A percentile compares a stretch with the other conserved stretches of the same genome.
Conservation (phyloP, 2,113 vertebrate genomes). For the Oreochromis spilurus region DNA sequence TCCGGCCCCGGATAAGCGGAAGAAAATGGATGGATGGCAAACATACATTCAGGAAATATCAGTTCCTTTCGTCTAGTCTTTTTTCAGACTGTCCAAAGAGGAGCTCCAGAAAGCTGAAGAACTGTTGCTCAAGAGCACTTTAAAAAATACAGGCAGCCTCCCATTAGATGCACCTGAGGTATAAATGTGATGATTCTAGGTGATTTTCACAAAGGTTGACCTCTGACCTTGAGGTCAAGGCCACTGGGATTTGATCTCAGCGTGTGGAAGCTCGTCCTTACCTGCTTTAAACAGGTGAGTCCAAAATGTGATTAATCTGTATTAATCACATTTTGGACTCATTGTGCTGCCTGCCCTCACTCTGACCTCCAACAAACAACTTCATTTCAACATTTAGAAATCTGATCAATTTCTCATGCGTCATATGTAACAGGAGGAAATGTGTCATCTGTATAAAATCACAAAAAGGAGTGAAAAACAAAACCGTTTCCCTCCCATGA, state of each 20-base stretch:
- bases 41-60: background rate
- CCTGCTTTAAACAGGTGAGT: background rate
- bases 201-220: background rate
- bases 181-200: background rate
- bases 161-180: background rate
- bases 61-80: background rate
- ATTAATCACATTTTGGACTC: too few species aligned
- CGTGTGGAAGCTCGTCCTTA: background rate
- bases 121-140: background rate
- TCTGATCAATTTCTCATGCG: background rate
- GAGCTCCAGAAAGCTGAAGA: background rate
- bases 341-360: background rate
- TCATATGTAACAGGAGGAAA: background rate
- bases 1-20: rapidly evolving
- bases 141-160: background rate
- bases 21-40: background rate
- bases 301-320: background rate
- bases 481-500: too few species aligned
- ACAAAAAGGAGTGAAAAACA: too few species aligned
- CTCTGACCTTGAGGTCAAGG: background rate
- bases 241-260: background rate
- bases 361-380: background rate
- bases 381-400: background rate
- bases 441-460: background rate
- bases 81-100: background rate